Conservation (phyloP, 2,797 vertebrate genomes). For the Streptopelia turtur region DNA sequence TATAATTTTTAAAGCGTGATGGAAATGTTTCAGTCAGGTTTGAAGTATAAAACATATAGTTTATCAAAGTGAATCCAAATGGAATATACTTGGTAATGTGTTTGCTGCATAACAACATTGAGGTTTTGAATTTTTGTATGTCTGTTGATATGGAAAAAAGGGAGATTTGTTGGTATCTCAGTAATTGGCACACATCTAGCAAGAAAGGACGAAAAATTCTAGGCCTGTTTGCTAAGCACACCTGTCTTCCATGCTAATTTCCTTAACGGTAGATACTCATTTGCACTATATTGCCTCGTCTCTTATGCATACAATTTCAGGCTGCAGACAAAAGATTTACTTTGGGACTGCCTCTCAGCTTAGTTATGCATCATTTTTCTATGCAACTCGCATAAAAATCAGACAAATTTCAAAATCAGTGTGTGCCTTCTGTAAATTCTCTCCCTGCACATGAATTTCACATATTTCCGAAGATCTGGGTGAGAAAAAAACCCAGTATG, state of each 20-base stretch:
- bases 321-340: constrained; percentile 23
- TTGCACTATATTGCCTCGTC: not conserved
- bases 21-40: not conserved
- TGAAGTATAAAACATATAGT: not conserved
- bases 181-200: not conserved
- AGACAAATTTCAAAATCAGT: not conserved
- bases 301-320: not conserved
- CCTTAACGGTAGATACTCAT: not conserved
- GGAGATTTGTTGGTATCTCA: not conserved
- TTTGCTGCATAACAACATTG: not conserved
- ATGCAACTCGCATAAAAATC: not conserved
- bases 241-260: constrained; percentile 4
- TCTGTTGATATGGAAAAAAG: not conserved
- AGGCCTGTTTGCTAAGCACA: not conserved
- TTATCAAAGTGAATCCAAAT: constrained; percentile 9
- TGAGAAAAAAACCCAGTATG: not conserved
- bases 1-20: not conserved
- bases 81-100: not conserved
- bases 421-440: not conserved
- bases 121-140: not conserved
- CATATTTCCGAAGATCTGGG: not conserved
- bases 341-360: not conserved
- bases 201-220: not conserved
- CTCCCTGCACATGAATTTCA: not conserved
- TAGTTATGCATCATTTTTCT: not conserved